These are phyloP conservation scores for Hemicrepidius hirtus DNA, from an alignment of 2,888 invertebrate species.

Conservation along the genomic window DNA sequence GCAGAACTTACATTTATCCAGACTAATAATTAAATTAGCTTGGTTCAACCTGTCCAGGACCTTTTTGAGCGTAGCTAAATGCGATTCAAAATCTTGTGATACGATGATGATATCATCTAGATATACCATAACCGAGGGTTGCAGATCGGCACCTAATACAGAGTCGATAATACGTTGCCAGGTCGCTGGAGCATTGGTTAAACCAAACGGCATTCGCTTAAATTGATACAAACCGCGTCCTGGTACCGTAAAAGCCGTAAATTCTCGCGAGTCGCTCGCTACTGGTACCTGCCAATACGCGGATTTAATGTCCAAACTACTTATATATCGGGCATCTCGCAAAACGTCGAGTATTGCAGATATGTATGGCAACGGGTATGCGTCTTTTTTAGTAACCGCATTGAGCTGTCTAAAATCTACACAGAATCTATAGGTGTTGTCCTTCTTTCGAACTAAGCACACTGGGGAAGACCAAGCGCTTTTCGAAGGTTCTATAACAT, in stretches of 20 bases:
- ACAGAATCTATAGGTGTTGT: slow-evolving; percentile 44
- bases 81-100: too few relatives aligned
- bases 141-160: neutral
- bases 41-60: neutral
- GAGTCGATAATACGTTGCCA: neutral
- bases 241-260: slow-evolving; percentile 14
- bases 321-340: neutral
- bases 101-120: slow-evolving; percentile 19
- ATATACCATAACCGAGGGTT: slow-evolving; percentile 7
- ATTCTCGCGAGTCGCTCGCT: neutral
- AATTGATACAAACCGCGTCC: slow-evolving; percentile 18
- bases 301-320: slow-evolving; percentile 18
- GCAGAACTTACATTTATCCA: slow-evolving; percentile 24
- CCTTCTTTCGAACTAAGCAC: slow-evolving; percentile 53
- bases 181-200: slow-evolving; percentile 9
- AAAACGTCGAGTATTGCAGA: neutral
- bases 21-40: neutral
- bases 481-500: slow-evolving; percentile 51
- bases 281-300: slow-evolving; percentile 17
- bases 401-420: neutral
- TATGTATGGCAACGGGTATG: neutral
- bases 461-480: slow-evolving; percentile 57
- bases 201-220: slow-evolving; percentile 8
- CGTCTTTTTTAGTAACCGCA: neutral
- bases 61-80: too few relatives aligned